A percentile compares a stretch with the other conserved stretches of the same genome.
phyloP scores from a whole-genome alignment of 2,113 vertebrate species.

The Aythya baeri region DNA sequence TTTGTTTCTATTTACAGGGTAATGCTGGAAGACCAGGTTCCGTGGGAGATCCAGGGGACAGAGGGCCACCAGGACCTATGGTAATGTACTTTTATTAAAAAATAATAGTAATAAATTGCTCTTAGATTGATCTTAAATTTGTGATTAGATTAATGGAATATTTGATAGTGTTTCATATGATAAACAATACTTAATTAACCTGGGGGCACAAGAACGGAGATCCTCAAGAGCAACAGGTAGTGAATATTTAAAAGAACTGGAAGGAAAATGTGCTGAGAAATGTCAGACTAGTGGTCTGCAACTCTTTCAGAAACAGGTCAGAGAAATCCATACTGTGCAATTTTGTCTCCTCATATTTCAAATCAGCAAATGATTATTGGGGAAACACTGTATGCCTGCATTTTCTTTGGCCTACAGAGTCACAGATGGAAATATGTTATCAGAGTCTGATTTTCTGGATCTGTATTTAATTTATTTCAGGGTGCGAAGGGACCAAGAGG shows the following conservation, averaged over 20 bases:
- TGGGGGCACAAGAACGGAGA: not conserved
- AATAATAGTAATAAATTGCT: not conserved
- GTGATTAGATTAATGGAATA: not conserved
- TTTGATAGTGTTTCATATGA: not conserved
- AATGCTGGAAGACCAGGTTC: slow-evolving; percentile 78
- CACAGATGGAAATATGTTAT: not conserved
- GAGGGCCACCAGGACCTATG: slow-evolving; percentile 79
- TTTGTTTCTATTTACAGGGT: slow-evolving; percentile 77
- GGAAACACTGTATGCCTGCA: not conserved
- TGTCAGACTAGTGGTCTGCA: not conserved
- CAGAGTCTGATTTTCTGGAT: not conserved
- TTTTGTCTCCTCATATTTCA: not conserved
- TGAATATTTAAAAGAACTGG: not conserved
- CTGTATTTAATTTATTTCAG: slow-evolving; percentile 68
- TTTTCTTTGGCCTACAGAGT: not conserved
- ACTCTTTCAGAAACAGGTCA: not conserved
- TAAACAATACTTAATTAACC: not conserved
- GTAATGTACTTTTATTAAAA: slow-evolving; percentile 64
- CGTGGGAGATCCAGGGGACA: slow-evolving; percentile 76
- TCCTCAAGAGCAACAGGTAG: not conserved
- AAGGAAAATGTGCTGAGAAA: not conserved
- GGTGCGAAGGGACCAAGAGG: slow-evolving; percentile 81
- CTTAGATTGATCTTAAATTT: not conserved
- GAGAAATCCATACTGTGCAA: not conserved
- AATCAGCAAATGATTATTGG: not conserved